These are phyloP conservation scores for Eulemur rubriventer DNA, from an alignment of 2,797 vertebrate genomes.

Conservation along the genomic window DNA sequence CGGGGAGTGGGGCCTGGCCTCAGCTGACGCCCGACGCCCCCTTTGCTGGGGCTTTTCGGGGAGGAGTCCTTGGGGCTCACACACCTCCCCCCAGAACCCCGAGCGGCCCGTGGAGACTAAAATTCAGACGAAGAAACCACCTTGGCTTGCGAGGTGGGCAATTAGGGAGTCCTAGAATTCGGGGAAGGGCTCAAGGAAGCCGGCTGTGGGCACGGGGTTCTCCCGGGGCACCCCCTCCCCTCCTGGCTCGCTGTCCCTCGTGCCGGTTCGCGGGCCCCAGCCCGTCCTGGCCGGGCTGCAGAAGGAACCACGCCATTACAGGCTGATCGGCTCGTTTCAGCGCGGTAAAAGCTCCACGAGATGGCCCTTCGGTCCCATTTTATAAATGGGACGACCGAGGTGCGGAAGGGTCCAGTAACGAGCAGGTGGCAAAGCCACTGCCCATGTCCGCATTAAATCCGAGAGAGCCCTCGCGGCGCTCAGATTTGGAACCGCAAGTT, in stretches of 20 bases:
- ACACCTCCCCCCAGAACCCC: neutral
- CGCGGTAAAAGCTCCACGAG: fast-evolving
- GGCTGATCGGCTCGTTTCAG: neutral
- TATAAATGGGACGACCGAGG: neutral
- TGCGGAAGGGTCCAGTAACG: neutral
- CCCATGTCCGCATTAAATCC: neutral
- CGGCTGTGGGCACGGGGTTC: neutral
- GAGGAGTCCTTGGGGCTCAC: neutral
- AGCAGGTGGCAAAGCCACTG: neutral
- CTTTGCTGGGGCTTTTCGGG: neutral
- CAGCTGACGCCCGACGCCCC: neutral
- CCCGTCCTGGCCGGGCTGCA: neutral
- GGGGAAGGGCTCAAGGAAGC: neutral
- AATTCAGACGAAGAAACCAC: neutral
- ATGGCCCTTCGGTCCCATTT: neutral
- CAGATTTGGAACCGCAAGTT: neutral
- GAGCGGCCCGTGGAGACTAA: fast-evolving
- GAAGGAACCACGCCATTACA: neutral
- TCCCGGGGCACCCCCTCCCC: fast-evolving
- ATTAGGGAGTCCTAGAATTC: neutral
- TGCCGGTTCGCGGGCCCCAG: too few species aligned
- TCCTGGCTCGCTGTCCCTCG: fast-evolving
- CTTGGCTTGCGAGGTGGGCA: neutral
- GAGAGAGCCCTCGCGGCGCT: neutral
- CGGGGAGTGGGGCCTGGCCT: neutral